Percentiles rank a stretch among this genome's conserved stretches.
Evolutionary conservation across 1,140 invertebrate genomes (phyloP).

Genomic region (Atta texana): DNA sequence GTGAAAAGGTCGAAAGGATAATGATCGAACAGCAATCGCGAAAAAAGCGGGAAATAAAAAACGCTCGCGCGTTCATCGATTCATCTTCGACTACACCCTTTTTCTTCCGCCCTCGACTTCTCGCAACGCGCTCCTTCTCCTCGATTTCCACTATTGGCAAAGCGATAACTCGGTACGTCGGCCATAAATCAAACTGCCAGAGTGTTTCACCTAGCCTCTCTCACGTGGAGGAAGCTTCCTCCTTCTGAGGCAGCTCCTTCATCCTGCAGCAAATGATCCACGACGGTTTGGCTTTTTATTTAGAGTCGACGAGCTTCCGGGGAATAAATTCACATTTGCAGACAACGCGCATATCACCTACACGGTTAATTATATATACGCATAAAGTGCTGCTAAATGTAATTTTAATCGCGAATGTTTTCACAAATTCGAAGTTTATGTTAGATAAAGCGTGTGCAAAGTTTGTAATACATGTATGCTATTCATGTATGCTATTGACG

Average conservation of each 20-base stretch:
- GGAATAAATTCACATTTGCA: slow-evolving; percentile 57
- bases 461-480: too few species aligned
- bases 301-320: slow-evolving; percentile 48
- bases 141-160: slow-evolving; percentile 84
- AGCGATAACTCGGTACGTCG: slow-evolving; percentile 85
- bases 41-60: slow-evolving; percentile 61
- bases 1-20: slow-evolving; percentile 18
- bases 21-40: slow-evolving; percentile 59
- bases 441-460: not conserved
- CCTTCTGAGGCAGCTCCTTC: slow-evolving; percentile 69
- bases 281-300: slow-evolving; percentile 69
- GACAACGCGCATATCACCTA: slow-evolving; percentile 15
- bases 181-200: slow-evolving; percentile 84
- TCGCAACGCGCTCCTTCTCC: slow-evolving; percentile 71
- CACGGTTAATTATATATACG: not conserved
- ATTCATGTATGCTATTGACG: not conserved
- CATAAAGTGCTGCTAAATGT: not conserved
- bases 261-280: slow-evolving; percentile 74
- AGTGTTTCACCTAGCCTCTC: slow-evolving; percentile 77
- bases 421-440: not conserved
- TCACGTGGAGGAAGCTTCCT: slow-evolving; percentile 64
- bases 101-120: slow-evolving; percentile 77
- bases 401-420: not conserved
- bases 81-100: slow-evolving; percentile 73
- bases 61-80: slow-evolving; percentile 75